Evolutionary conservation across 1,140 invertebrate genomes (phyloP).

Genomic region (Pseudomyrmex cubaensis): DNA sequence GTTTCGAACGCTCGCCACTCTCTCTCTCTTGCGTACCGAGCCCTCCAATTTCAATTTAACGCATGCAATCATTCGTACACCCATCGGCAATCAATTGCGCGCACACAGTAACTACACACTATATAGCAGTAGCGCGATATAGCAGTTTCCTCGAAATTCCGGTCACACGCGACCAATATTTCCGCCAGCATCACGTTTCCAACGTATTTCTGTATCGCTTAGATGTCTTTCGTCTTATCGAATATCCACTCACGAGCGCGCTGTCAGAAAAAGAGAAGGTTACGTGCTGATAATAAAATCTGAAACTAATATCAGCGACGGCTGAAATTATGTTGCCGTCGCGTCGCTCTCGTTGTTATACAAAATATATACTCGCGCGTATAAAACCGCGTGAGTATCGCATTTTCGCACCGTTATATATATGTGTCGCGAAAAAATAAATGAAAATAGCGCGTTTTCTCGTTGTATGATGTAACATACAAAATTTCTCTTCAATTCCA

Average conservation of each 20-base stretch:
- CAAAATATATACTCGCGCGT: neutral
- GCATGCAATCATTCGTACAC: slow-evolving; percentile 56
- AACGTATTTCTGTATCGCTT: slow-evolving; percentile 65
- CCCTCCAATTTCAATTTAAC: slow-evolving; percentile 25
- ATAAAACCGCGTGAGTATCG: neutral
- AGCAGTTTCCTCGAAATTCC: slow-evolving; percentile 14
- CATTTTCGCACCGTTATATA: no score
- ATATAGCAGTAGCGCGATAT: slow-evolving; percentile 30
- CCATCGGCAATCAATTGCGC: slow-evolving; percentile 62
- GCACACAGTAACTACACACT: slow-evolving; percentile 31
- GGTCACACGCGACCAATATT: slow-evolving; percentile 19
- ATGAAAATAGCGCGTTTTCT: no score
- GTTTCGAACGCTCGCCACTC: neutral
- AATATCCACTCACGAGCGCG: slow-evolving; percentile 40
- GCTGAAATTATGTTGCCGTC: no score
- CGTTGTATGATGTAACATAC: no score
- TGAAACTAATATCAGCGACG: slow-evolving; percentile 56
- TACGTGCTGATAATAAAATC: slow-evolving; percentile 61
- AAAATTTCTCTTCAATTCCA: no score
- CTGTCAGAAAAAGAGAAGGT: neutral
- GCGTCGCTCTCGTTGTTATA: no score
- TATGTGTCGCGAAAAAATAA: no score
- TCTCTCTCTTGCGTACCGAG: neutral
- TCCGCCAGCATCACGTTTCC: slow-evolving; percentile 61
- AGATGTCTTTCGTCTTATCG: slow-evolving; percentile 67